Evolutionary conservation across 2,113 vertebrate genomes (phyloP), one percentile per base, ranked within the genome.

Genomic region (Anas platyrhynchos): DNA sequence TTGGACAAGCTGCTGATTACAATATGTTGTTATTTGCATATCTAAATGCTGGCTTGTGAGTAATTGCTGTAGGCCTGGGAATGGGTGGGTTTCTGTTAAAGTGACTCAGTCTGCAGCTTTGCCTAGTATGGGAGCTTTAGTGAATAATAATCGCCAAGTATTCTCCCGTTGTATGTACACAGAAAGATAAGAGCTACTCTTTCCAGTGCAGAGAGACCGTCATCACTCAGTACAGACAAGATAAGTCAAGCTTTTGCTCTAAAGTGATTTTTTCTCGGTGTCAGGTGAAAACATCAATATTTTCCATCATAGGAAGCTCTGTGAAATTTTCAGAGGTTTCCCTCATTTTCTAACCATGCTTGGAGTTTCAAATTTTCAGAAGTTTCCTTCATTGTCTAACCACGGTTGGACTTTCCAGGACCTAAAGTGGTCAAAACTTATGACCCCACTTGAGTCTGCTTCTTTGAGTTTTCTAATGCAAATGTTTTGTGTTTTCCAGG

Each of bases 1-100:
- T 93, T 92, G 92, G 91, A 92, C 91, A 91, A 76, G 34, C 74
- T 93, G 78, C 86, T 94, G 91, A 94, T 96, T 96, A 94, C 83
- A 89, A 78, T 84, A 58, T 68, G 63, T 56, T 79, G 54, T 44
- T 86, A 94, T 96, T 96, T 97, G 95, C 92, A 95, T 96, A 95
- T 89, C 91, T 94, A 80, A 91, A 85, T 93, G 77, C 86, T 85
- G 78, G 48, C 50, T 91, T 95, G 54, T 88, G 71, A 91, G 67
- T 84, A 93, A 96, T 81, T 0, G 1, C 71, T 79, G 7, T 21
- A n/a, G 15, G n/a, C 67, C 83, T 93, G 94, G 71, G 92, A 89
- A 91, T 61, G 83, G 94, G 84, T 94, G 93, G 88, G 55, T 92
- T 96, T 96, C 88, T 95, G 41, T 76, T 74, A 21, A 16, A 54